phyloP scores from a whole-genome alignment of 2,797 vertebrate genomes.

The Tamandua tetradactyla region DNA sequence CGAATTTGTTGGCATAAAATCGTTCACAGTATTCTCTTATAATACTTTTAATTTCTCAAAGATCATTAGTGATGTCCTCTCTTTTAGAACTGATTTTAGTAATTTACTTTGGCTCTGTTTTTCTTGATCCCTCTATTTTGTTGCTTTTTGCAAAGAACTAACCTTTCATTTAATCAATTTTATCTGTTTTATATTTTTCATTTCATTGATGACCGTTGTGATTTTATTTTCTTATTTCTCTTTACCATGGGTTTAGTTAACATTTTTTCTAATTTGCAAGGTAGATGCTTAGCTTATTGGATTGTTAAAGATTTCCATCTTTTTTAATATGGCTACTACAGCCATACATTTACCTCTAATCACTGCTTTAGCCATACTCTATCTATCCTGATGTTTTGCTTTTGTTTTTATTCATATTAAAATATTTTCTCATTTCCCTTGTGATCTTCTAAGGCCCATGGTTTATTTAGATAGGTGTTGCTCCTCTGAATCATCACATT shows the following conservation, averaged over 20 bases:
- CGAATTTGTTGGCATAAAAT: not conserved
- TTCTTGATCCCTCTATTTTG: not conserved
- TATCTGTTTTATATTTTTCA: not conserved
- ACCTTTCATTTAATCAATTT: not conserved
- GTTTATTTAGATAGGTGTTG: not conserved
- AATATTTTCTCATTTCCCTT: not conserved
- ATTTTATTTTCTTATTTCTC: not conserved
- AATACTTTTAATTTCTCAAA: not conserved
- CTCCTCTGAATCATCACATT: not conserved
- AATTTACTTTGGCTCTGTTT: not conserved
- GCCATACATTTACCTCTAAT: not conserved
- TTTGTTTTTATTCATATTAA: not conserved
- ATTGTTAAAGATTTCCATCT: not conserved
- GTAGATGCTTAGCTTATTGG: not conserved
- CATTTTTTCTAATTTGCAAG: not conserved
- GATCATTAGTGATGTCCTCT: not conserved
- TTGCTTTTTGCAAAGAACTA: not conserved
- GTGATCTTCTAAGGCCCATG: not conserved
- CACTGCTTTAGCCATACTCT: not conserved
- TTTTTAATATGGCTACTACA: too few relatives aligned
- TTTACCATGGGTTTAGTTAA: not conserved
- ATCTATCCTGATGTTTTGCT: not conserved
- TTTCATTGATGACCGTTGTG: not conserved
- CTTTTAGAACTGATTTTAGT: not conserved
- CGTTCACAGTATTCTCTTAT: conserved; percentile 1